phyloP scores from a whole-genome alignment of 2,113 vertebrate genomes.

The Pseudorasbora parva region DNA sequence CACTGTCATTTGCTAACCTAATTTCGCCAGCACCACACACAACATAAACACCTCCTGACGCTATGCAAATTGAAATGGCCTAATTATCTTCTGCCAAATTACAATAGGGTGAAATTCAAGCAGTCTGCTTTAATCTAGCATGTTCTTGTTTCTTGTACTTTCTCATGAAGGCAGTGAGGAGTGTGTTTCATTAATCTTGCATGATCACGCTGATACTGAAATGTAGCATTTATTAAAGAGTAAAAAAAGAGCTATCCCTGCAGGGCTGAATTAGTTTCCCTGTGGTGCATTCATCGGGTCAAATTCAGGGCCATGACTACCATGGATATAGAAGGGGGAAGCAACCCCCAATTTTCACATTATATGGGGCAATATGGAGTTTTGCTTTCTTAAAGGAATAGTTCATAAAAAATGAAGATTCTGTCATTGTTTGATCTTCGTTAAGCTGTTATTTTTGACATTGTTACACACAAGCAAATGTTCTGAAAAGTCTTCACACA shows the following conservation, averaged over 20 bases:
- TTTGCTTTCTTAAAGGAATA: not conserved
- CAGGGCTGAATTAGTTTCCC: not conserved
- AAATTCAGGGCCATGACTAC: not conserved
- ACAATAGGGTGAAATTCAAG: slow-evolving; percentile 46
- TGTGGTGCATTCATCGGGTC: not conserved
- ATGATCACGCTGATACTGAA: slow-evolving; percentile 5
- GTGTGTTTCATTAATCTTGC: slow-evolving; percentile 24
- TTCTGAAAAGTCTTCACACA: too few species aligned
- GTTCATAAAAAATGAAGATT: too few species aligned
- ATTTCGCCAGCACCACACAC: slow-evolving; percentile 32
- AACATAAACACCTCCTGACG: slow-evolving; percentile 36
- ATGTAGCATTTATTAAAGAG: slow-evolving; percentile 4
- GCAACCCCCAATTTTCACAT: not conserved
- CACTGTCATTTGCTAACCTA: slow-evolving; percentile 32
- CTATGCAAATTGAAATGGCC: slow-evolving; percentile 64
- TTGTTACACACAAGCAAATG: too few species aligned
- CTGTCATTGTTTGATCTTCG: too few species aligned
- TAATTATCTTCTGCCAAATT: slow-evolving; percentile 63
- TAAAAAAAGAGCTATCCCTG: not conserved
- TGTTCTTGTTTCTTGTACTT: slow-evolving; percentile 3
- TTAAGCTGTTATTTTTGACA: too few species aligned
- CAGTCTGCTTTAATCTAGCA: slow-evolving; percentile 12
- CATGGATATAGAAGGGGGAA: not conserved
- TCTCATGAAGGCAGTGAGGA: not conserved
- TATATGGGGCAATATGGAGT: not conserved